Base-by-base conservation (phyloP, 2,888 invertebrate genomes). In the Apoderus coryli region DNA sequence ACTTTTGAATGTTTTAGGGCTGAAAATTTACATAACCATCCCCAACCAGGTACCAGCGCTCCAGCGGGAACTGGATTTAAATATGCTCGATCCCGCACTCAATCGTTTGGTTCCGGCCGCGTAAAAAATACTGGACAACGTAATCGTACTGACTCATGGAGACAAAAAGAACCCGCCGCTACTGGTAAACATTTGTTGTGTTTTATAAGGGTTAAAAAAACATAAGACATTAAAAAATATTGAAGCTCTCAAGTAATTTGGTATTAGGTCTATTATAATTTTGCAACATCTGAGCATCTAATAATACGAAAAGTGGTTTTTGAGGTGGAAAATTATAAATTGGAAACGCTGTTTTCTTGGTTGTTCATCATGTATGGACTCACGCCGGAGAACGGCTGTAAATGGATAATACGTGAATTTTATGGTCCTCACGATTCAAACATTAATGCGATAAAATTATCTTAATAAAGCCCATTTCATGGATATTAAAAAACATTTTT, bases 21-120 rank as follows among this genome's bases (percentile, higher is more conserved):
- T 37, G 48, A 47, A 22, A 42, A 46, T 35, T 41, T 43, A 10
- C 42, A 43, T 28, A 15, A 36, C 22, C 47, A 45, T 39, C 46
- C 50, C 27, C 53, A 55, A 44, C 50, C 56, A 13, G 56, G 56
- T 22, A 54, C 55, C n/a, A 57, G 57, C 42, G 56, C 57, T 24
- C 56, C 57, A 14, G 52, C 54, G 13, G 47, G 49, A 23, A 49
- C 48, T 23, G 48, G 50, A 13, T 50, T 49, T 36, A 50, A 47
- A 31, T 45, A 44, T 23, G 43, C 48, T 28, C 44, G 56, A 37
- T 45, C 45, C 37, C 54, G 57, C 33, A 54, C 57, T 24, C 53
- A 56, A 29, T 58, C 57, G 7, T 53, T 57, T 36, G 53, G 56
- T 36, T 57, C 59, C 10, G 56, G 54, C 10, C 53, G 56, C 30